Evolutionary conservation across 2,113 vertebrate genomes (phyloP), one percentile per base, ranked within the genome.

Genomic region (Rana temporaria): DNA sequence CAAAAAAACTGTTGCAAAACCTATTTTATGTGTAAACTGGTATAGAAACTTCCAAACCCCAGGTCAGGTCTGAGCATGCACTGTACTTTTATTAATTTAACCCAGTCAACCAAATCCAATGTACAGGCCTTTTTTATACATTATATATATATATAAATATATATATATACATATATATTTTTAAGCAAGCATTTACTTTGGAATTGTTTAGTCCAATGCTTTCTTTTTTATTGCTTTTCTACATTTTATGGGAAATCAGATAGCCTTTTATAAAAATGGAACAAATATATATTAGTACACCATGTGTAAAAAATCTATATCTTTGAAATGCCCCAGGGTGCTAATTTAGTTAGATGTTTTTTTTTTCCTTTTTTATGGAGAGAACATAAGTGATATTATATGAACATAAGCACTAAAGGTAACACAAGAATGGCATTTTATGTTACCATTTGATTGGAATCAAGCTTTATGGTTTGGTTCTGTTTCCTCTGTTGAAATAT

Each of bases 181-280:
- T 93, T 94, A 91, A 87, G 90, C 72, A 88, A 89, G 86, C 85
- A 78, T 89, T 89, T 90, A 87, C 86, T 90, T 93, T 90, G 89
- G 87, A 89, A 90, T 85, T 91, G 88, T 91, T 93, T 92, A 63
- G 79, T 79, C 77, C 77, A 68, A 69, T 68, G 64, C 64, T 68
- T 79, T 67, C 64, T 67, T 67, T 79, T 78, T 78, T 66, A 78
- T 81, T 81, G 79, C 69, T 72, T 81, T 81, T 81, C 24, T 81
- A 81, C 79, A 72, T 73, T 53, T 81, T 73, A 73, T 73, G 48
- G 59, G 42, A 73, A 81, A 73, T 65, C 60, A 81, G 69, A 81
- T 81, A 81, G 38, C 59, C 79, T 80, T 81, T 81, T 81, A 72
- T 72, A 81, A 64, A 81, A 80, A 80, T 68, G 64, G 19, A 68